Percentiles rank a stretch among this genome's conserved stretches.
These are phyloP conservation scores for Melinaea menophilus DNA, from an alignment of 2,888 invertebrate genomes.

Conservation along the genomic window DNA sequence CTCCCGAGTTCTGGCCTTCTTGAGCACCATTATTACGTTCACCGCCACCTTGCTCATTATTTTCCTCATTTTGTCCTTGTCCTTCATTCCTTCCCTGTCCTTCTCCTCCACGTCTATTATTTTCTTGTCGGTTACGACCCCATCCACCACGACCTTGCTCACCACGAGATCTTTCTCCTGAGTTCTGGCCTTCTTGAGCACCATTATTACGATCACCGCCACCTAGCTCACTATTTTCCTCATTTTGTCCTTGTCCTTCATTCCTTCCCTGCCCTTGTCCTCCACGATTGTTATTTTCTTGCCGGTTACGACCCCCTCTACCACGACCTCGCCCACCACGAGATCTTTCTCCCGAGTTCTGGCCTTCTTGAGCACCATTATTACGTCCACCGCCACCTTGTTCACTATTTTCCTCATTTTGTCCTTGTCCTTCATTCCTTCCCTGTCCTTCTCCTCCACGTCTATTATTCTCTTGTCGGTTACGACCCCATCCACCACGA, in stretches of 20 bases:
- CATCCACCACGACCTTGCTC: conserved; percentile 5
- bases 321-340: conserved; percentile 9
- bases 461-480: conserved; percentile 8
- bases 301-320: neutral
- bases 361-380: conserved; percentile 1
- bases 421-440: conserved; percentile 3
- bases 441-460: conserved; percentile 7
- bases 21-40: conserved; percentile 3
- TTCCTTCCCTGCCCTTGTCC: neutral
- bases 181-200: conserved; percentile 2
- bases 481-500: conserved; percentile 3
- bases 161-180: neutral
- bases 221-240: conserved; percentile 5
- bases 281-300: conserved; percentile 10
- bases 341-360: conserved; percentile 1
- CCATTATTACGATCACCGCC: conserved; percentile 1
- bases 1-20: conserved; percentile 4
- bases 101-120: conserved; percentile 9
- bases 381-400: neutral
- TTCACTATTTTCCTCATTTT: conserved; percentile 9
- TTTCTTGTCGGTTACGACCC: neutral
- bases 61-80: neutral
- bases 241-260: conserved; percentile 11
- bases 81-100: conserved; percentile 6
- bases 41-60: neutral